Conservation (phyloP, 2,797 vertebrate genomes). For the Anableps anableps region DNA sequence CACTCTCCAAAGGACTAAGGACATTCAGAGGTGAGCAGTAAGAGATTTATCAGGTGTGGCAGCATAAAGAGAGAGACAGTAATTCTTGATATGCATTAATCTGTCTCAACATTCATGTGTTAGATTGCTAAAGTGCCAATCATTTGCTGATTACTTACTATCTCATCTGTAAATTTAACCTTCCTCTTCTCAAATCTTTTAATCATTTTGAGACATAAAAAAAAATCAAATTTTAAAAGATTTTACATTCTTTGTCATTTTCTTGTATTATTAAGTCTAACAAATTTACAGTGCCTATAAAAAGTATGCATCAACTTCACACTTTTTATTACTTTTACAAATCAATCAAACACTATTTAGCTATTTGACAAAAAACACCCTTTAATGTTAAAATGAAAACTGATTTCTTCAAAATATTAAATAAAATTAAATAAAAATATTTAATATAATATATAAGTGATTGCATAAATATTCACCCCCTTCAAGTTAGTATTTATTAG, state of each 20-base stretch:
- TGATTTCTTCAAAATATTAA: too few species aligned
- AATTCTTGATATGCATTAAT: constrained; percentile 1
- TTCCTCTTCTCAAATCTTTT: not conserved
- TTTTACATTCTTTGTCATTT: not conserved
- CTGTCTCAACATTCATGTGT: constrained; percentile 3
- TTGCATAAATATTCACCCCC: too few species aligned
- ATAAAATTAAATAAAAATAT: too few species aligned
- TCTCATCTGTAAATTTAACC: not conserved
- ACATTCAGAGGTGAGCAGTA: constrained; percentile 22
- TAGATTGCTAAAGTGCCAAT: not conserved
- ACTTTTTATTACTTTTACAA: not conserved
- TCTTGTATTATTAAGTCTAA: not conserved
- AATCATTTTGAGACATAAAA: not conserved
- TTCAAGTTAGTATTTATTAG: too few species aligned
- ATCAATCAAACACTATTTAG: not conserved
- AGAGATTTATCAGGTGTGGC: constrained; percentile 46
- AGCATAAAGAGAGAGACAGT: constrained; percentile 8
- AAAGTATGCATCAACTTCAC: not conserved
- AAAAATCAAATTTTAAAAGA: not conserved
- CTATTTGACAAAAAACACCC: not conserved
- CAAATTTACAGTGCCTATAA: not conserved
- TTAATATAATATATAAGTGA: too few species aligned
- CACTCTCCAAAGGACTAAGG: constrained; percentile 29
- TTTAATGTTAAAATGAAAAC: too few species aligned
- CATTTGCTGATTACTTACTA: not conserved